Percentiles rank a stretch among this genome's conserved stretches.
These are phyloP conservation scores for Dipodomys merriami DNA, from an alignment of 2,113 vertebrate species.

Conservation along the genomic window DNA sequence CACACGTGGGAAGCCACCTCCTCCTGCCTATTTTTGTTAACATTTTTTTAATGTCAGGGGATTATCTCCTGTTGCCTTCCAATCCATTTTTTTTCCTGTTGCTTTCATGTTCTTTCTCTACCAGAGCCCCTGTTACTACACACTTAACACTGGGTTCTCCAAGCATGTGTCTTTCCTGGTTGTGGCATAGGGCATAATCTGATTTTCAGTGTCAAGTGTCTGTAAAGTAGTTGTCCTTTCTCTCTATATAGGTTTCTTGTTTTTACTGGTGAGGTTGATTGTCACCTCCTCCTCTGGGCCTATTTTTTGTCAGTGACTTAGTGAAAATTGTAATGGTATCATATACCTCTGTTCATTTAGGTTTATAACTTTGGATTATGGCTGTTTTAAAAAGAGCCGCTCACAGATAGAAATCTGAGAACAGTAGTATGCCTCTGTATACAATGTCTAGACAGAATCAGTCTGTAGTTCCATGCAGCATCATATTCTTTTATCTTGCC, in stretches of 20 bases:
- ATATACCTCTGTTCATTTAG: neutral
- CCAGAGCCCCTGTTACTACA: neutral
- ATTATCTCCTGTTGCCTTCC: neutral
- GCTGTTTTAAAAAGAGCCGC: neutral
- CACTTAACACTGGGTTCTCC: accelerated
- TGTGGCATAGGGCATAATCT: neutral
- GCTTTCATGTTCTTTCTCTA: neutral
- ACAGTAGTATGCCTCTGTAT: neutral
- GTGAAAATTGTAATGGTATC: too few relatives aligned
- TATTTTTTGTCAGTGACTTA: neutral
- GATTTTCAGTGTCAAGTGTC: neutral
- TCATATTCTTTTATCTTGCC: neutral
- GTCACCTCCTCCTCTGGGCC: neutral
- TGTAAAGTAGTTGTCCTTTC: neutral
- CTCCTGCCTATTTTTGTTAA: neutral
- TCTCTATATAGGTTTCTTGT: neutral
- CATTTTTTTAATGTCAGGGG: accelerated
- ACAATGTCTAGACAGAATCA: too few relatives aligned
- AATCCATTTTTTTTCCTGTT: neutral
- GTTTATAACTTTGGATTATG: neutral
- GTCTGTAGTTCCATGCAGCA: neutral
- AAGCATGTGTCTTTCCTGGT: neutral
- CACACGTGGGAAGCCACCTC: accelerated
- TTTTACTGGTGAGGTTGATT: neutral
- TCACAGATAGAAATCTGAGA: neutral